These are phyloP conservation scores for Coregonus clupeaformis DNA, from an alignment of 2,113 vertebrate species.

Conservation along the genomic window DNA sequence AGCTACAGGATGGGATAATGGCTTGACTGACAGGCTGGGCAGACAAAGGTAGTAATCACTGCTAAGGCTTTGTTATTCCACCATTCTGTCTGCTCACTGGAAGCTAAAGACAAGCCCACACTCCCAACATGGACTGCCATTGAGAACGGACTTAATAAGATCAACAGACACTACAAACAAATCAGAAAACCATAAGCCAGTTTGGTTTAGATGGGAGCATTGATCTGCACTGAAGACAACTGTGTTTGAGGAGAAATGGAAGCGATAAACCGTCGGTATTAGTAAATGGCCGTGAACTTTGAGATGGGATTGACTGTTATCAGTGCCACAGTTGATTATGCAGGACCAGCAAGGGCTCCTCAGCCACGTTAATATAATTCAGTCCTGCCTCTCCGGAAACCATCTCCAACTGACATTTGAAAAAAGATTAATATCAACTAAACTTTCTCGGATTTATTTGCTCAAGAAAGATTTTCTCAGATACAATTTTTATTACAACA, in stretches of 20 bases:
- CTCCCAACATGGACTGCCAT: conserved; percentile 16
- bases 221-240: conserved; percentile 34
- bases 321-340: conserved; percentile 64
- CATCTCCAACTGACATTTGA: conserved; percentile 74
- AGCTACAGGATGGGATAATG: conserved; percentile 9
- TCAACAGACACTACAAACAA: conserved; percentile 21
- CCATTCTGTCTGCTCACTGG: conserved; percentile 20
- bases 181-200: conserved; percentile 26
- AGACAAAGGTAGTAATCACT: conserved; percentile 31
- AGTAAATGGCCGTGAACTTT: conserved; percentile 73
- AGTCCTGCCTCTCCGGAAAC: conserved; percentile 47
- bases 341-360: conserved; percentile 47
- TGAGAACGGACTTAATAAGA: conserved; percentile 32
- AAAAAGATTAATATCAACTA: conserved; percentile 72
- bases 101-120: conserved; percentile 26
- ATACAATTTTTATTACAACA: conserved; percentile 68
- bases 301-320: conserved; percentile 60
- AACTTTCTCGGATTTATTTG: conserved; percentile 69
- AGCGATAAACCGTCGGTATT: conserved; percentile 65
- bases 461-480: conserved; percentile 47
- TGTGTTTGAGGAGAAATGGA: conserved; percentile 56
- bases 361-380: conserved; percentile 63
- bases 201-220: conserved; percentile 5
- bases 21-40: conserved; percentile 22
- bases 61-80: conserved; percentile 37